Evolutionary conservation across 2,888 invertebrate species (phyloP).

Genomic region (Philereme transversata): DNA sequence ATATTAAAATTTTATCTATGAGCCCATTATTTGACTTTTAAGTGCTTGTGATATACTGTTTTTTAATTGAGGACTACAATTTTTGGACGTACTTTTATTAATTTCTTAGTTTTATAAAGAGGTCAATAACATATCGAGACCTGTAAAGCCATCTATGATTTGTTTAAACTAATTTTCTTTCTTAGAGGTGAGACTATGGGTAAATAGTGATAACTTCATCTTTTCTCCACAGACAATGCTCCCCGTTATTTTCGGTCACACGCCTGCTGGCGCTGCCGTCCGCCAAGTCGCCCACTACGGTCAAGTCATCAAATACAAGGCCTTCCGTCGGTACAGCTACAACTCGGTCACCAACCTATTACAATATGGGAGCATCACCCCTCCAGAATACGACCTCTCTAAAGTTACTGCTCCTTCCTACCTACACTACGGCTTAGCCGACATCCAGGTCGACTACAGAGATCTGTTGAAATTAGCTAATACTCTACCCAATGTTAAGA

Average conservation of each 20-base stretch:
- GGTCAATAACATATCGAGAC: no score
- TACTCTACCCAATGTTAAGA: slow-evolving; percentile 44
- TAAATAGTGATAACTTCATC: no score
- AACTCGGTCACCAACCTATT: slow-evolving; percentile 46
- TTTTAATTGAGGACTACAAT: no score
- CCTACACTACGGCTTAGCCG: slow-evolving; percentile 51
- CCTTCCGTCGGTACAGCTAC: slow-evolving; percentile 56
- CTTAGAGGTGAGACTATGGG: no score
- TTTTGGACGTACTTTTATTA: no score
- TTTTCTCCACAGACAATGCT: slow-evolving; percentile 51
- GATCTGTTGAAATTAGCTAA: slow-evolving; percentile 47
- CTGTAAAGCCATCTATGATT: no score
- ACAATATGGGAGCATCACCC: slow-evolving; percentile 47
- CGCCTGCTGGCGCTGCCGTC: slow-evolving; percentile 58
- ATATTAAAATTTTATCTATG: no score
- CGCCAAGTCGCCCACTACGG: slow-evolving; percentile 61
- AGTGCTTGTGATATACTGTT: no score
- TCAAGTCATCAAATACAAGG: slow-evolving; percentile 48
- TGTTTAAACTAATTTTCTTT: no score
- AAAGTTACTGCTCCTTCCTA: slow-evolving; percentile 48
- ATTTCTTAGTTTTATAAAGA: no score
- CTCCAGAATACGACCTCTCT: slow-evolving; percentile 54
- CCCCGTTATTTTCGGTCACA: slow-evolving; percentile 55
- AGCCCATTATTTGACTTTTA: no score
- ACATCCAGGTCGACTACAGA: slow-evolving; percentile 43